phyloP scores from a whole-genome alignment of 2,888 invertebrate genomes.

The Drosophila anomalipes region DNA sequence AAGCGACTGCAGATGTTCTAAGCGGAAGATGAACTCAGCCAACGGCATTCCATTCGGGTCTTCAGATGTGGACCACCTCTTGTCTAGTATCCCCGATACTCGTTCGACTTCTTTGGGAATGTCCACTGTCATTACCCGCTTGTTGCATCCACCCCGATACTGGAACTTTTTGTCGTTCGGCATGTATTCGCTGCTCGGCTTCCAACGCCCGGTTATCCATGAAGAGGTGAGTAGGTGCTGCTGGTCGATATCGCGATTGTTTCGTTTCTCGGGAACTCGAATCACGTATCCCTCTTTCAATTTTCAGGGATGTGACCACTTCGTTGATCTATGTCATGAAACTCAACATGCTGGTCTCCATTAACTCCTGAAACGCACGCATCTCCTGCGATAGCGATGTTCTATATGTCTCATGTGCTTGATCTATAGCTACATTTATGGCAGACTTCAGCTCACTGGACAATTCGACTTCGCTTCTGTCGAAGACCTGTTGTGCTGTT shows the following conservation, averaged over 20 bases:
- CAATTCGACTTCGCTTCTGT: neutral
- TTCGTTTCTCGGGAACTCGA: too few species aligned
- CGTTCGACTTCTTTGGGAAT: too few species aligned
- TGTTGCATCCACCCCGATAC: too few species aligned
- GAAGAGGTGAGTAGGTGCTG: too few species aligned
- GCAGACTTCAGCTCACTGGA: neutral
- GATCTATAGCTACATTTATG: neutral
- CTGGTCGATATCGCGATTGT: too few species aligned
- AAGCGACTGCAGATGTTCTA: neutral
- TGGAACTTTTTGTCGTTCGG: too few species aligned
- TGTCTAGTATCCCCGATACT: neutral
- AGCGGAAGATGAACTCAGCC: neutral
- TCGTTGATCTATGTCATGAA: neutral
- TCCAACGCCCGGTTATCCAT: too few species aligned
- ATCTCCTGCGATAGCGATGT: neutral
- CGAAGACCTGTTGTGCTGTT: neutral
- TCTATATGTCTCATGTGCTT: neutral
- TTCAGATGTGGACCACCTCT: neutral
- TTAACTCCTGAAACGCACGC: too few species aligned
- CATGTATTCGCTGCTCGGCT: too few species aligned
- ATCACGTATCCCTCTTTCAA: too few species aligned
- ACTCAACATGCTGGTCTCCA: neutral
- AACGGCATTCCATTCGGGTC: neutral
- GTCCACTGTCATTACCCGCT: too few species aligned
- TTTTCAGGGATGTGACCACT: neutral